Evolutionary conservation across 2,113 vertebrate species (phyloP).

Genomic region (Castor canadensis): DNA sequence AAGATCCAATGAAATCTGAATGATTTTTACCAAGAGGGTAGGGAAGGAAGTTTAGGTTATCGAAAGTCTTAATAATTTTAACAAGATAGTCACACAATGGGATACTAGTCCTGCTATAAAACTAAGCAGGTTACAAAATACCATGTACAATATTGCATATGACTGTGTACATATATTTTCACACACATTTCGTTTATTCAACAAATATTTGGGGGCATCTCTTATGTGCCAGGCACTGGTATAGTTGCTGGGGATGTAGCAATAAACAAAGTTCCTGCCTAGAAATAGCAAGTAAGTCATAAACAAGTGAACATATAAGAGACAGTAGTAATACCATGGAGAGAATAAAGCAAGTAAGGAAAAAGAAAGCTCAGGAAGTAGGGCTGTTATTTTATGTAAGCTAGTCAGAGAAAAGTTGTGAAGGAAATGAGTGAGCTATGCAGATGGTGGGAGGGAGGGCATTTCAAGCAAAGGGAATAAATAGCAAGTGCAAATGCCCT

Average conservation of each 20-base stretch:
- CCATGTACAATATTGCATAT: accelerated
- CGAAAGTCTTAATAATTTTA: background rate
- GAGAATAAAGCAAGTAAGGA: background rate
- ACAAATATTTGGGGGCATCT: background rate
- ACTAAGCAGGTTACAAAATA: background rate
- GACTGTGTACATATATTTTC: background rate
- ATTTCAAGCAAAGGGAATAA: too few relatives aligned
- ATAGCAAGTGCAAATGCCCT: too few relatives aligned
- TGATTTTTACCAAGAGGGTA: background rate
- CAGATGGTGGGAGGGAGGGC: too few relatives aligned
- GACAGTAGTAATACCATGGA: background rate
- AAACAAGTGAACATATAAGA: slow-evolving; percentile 6
- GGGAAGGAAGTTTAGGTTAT: background rate
- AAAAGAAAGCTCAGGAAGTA: background rate
- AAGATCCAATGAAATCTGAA: background rate
- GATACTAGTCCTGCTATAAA: background rate
- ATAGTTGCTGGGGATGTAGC: too few relatives aligned
- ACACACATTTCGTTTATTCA: slow-evolving; percentile 21
- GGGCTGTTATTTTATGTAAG: background rate
- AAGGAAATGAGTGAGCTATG: background rate
- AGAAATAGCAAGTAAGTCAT: slow-evolving; percentile 33
- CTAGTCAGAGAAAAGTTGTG: background rate
- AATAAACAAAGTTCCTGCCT: slow-evolving; percentile 29
- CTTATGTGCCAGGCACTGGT: background rate
- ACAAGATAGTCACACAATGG: background rate